Percentiles rank a stretch among this genome's conserved stretches.
phyloP scores from a whole-genome alignment of 2,113 vertebrate genomes.

The Nansenia antarctica region DNA sequence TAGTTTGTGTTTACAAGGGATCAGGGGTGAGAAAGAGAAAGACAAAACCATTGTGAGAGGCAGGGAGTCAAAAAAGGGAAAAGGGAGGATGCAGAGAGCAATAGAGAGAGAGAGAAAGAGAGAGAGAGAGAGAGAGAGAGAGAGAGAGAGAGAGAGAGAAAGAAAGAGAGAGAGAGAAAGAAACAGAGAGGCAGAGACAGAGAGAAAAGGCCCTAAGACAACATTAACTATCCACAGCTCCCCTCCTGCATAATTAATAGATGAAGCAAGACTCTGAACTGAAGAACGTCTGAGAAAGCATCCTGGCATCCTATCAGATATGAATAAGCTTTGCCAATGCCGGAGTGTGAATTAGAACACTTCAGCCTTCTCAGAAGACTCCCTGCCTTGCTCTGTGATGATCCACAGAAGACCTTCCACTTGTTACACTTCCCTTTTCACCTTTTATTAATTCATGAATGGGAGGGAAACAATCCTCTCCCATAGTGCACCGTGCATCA shows the following conservation, averaged over 20 bases:
- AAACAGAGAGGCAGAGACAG: constrained; percentile 4
- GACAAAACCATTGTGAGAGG: neutral
- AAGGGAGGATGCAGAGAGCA: constrained; percentile 8
- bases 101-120: constrained; percentile 8
- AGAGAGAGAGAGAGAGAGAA: constrained; percentile 1
- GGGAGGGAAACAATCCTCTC: neutral
- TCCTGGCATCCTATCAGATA: constrained; percentile 63
- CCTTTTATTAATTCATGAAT: neutral
- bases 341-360: constrained; percentile 50
- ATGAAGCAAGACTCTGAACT: constrained; percentile 37
- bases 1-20: neutral
- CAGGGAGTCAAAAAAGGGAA: neutral
- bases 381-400: constrained; percentile 25
- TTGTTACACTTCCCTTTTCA: constrained; percentile 36
- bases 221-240: constrained; percentile 70
- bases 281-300: constrained; percentile 52
- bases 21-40: neutral
- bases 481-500: too few species aligned
- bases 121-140: neutral
- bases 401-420: constrained; percentile 43
- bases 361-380: constrained; percentile 27
- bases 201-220: constrained; percentile 46
- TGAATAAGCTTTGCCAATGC: constrained; percentile 63
- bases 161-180: constrained; percentile 1
- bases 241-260: constrained; percentile 66